Base-by-base conservation (phyloP, 35 echinoderm and acorn worm genomes). In the Ptychodera flava region DNA sequence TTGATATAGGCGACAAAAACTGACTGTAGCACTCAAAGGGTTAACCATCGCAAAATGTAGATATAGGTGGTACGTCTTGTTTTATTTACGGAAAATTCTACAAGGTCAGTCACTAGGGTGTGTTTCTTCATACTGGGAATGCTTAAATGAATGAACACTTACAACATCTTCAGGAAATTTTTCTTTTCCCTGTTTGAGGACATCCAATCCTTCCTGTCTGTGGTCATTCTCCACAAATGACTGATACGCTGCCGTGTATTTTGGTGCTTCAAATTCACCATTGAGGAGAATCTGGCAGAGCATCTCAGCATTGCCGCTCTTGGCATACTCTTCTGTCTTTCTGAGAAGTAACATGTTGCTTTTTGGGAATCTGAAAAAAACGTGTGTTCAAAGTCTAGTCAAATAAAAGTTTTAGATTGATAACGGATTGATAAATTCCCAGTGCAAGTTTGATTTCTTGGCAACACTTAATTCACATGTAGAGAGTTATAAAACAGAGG, bases 101-200 rank as follows among this genome's bases (percentile, higher is more conserved):
- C n/a, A 15, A n/a, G 15, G 75, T 77, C 75, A 15, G 15, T 77
- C 15, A n/a, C n/a, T 77, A n/a, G n/a, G 75, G 15, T 77, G 15
- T 77, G n/a, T 77, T 77, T 15, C 75, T 15, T 77, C n/a, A 77
- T 15, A 77, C 15, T 15, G n/a, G n/a, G 15, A 15, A 77, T 77
- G 15, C 75, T 77, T 15, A 77, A 77, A 77, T 77, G 75, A 77
- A 30, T 80, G 16, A 36, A 64, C 28, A 76, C 85, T 33, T 85
- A 92, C 91, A 76, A 85, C 31, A 81, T 92, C 86, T 15, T 92
- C 81, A 16, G 91, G 91, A 37, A 92, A 92, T 77, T 80, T 88
- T 30, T 88, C 36, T 32, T 53, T 34, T 32, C 86, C 91, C 34
- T 33, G 15, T 36, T 84, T 34, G 1, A 92, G 29, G 81, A 92